A percentile compares a stretch with the other conserved stretches of the same genome.
These are phyloP conservation scores for Mesoclemmys tuberculata DNA, from an alignment of 2,113 vertebrate genomes.

Conservation along the genomic window DNA sequence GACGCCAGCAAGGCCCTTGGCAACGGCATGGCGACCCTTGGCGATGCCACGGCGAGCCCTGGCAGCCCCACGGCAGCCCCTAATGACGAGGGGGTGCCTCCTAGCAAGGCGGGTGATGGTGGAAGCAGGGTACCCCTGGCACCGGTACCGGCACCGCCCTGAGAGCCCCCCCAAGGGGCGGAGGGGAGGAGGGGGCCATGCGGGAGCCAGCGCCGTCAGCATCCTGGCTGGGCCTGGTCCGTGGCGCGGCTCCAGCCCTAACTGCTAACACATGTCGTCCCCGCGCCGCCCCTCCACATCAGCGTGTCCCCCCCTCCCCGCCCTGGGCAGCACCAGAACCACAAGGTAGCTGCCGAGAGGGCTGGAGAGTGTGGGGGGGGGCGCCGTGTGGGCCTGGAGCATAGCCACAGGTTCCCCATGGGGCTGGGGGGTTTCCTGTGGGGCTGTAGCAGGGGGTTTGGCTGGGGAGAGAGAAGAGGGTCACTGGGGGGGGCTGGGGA, in stretches of 20 bases:
- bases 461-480: background rate
- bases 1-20: background rate
- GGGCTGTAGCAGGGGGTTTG: background rate
- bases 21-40: background rate
- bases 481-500: background rate
- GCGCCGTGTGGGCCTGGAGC: background rate
- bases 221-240: background rate
- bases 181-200: background rate
- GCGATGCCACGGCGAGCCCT: background rate
- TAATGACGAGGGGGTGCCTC: background rate
- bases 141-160: background rate
- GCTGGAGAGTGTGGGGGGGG: background rate
- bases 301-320: background rate
- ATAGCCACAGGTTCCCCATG: background rate
- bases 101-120: background rate
- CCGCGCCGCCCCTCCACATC: background rate
- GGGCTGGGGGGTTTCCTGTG: background rate
- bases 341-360: background rate
- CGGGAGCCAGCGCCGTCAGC: background rate
- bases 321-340: background rate
- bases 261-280: conserved; percentile 16
- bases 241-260: background rate
- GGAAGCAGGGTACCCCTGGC: background rate
- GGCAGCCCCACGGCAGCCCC: background rate
- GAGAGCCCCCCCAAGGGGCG: background rate